Evolutionary conservation across 2,113 vertebrate species (phyloP).

Genomic region (Ctenodactylus gundi): DNA sequence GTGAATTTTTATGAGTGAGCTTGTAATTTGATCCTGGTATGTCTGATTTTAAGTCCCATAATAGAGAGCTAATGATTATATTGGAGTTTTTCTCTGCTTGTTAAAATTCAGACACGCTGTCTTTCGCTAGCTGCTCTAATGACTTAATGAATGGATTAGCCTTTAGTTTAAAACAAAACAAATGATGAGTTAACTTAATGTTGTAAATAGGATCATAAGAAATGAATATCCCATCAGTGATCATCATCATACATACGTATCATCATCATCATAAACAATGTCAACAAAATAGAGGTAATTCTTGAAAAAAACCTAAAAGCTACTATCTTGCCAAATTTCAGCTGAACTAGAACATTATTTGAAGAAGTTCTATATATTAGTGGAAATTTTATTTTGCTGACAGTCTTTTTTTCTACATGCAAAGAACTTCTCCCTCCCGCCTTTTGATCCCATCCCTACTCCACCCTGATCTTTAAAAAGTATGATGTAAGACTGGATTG

Average conservation of each 20-base stretch:
- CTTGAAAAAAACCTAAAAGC: constrained; percentile 15
- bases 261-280: not conserved
- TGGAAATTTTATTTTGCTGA: constrained; percentile 47
- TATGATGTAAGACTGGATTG: constrained; percentile 49
- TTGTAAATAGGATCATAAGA: constrained; percentile 10
- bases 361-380: constrained; percentile 14
- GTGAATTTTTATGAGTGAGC: constrained; percentile 50
- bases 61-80: constrained; percentile 62
- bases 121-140: constrained; percentile 52
- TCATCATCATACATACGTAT: not conserved
- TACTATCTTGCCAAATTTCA: not conserved
- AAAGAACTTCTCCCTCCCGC: constrained; percentile 6
- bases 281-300: constrained; percentile 18
- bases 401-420: not conserved
- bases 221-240: not conserved
- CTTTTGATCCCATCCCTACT: constrained; percentile 46
- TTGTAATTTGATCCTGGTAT: constrained; percentile 42
- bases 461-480: constrained; percentile 58
- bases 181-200: constrained; percentile 34
- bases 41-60: constrained; percentile 59
- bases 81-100: constrained; percentile 50
- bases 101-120: constrained; percentile 65
- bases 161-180: constrained; percentile 65
- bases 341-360: constrained; percentile 28
- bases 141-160: constrained; percentile 60